Evolutionary conservation across 2,888 invertebrate genomes (phyloP).

Genomic region (Drosophila cracens): DNA sequence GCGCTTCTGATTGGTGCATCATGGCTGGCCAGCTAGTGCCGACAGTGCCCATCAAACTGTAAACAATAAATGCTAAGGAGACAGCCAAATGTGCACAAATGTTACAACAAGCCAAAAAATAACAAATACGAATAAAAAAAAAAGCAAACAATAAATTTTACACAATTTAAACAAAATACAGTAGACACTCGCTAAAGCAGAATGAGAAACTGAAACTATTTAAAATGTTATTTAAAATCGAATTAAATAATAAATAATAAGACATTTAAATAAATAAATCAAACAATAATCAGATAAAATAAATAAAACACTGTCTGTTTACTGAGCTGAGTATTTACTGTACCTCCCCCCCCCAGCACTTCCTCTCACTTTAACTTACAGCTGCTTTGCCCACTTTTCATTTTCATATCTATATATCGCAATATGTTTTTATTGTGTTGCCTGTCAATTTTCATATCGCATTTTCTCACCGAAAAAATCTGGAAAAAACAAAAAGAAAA

Average conservation of each 20-base stretch:
- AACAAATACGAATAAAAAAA: constrained; percentile 23
- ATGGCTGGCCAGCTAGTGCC: constrained; percentile 1
- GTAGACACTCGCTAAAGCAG: neutral
- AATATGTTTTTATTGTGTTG: constrained; percentile 23
- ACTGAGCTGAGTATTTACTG: neutral
- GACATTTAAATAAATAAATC: neutral
- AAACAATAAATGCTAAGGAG: constrained; percentile 56
- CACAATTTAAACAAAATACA: constrained; percentile 53
- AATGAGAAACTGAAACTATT: neutral
- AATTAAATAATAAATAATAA: neutral
- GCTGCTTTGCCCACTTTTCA: constrained; percentile 17
- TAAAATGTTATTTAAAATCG: neutral
- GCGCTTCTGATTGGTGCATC: constrained; percentile 66
- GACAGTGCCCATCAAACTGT: constrained; percentile 53
- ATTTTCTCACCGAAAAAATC: constrained; percentile 60
- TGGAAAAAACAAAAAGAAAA: constrained; percentile 3
- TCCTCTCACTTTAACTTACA: constrained; percentile 5
- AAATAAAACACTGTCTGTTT: neutral
- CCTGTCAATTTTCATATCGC: constrained; percentile 70
- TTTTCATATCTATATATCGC: constrained; percentile 34
- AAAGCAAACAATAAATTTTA: constrained; percentile 48
- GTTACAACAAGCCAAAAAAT: constrained; percentile 50
- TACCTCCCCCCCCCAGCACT: neutral
- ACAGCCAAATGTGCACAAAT: constrained; percentile 71
- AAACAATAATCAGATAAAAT: too few relatives aligned